Evolutionary conservation across 1,140 invertebrate genomes (phyloP), one percentile per base, ranked within the genome.

Genomic region (Zeugodacus cucurbitae): DNA sequence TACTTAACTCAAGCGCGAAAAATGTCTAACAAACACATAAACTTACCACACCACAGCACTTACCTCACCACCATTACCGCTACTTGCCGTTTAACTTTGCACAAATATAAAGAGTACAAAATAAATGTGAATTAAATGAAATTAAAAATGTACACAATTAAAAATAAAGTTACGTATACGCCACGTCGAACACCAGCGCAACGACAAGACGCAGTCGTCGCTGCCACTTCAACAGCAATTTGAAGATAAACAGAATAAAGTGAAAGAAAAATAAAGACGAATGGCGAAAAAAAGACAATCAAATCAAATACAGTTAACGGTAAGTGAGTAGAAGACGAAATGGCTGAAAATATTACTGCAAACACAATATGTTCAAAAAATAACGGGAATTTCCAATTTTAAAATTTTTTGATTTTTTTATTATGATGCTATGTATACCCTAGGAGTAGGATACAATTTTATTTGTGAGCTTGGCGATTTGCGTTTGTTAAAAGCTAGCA

Each of bases 51-150:
- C 67, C n/a, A 26, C 58, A n/a, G 22, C 22, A 74, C 14, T 70
- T 17, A 14, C 7, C 29, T 32, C 3, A 54, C 67, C 26, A 26
- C 58, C 26, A 22, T n/a, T 22, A 74, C 34, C 22, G 34, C 20
- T 20, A 37, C 20, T 17, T 74, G 34, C 14, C 32, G 34, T 74
- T 74, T 74, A 37, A 41, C 67, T 74, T 41, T 74, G 34, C 17
- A 74, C 4, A 74, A 41, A n/a, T 41, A 41, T 22, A 74, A 54
- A 54, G 48, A 7, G n/a, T 62, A 5, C 22, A 62, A 10, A 62
- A 67, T 67, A 67, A 67, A 74, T 62, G 67, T 37, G 34, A 37
- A 34, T 74, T 37, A 74, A 74, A 74, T 74, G 41, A 74, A 37
- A 74, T 74, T 74, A 41, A 41, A 74, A 74, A n/a, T 20, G 34